Conservation (phyloP, 2,797 vertebrate genomes). For the Cyclura pinguis region DNA sequence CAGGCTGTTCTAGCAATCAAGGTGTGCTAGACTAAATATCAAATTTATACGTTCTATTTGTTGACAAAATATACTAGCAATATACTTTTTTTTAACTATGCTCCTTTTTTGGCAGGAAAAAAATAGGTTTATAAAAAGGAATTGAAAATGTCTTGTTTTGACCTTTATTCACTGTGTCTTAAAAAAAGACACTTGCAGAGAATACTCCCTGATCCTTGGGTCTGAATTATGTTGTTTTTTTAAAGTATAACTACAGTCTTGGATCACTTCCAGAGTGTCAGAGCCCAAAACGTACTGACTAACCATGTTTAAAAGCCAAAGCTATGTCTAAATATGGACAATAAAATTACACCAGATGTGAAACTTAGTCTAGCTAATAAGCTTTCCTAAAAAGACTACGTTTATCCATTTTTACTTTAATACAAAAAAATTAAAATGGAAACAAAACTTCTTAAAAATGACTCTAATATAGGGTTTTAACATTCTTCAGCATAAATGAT, state of each 20-base stretch:
- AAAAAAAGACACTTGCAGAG: constrained; percentile 36
- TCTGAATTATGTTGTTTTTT: constrained; percentile 21
- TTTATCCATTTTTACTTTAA: constrained; percentile 56
- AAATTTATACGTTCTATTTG: background rate
- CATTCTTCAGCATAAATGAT: constrained; percentile 37
- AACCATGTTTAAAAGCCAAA: constrained; percentile 46
- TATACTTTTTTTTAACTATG: background rate
- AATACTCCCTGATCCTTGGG: background rate
- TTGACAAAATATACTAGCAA: background rate
- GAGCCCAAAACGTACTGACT: background rate
- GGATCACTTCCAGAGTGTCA: constrained; percentile 27
- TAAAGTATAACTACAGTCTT: constrained; percentile 22
- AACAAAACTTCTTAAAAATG: constrained; percentile 30
- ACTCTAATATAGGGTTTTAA: constrained; percentile 19
- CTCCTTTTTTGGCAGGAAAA: background rate
- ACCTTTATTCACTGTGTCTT: constrained; percentile 28
- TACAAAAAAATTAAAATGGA: constrained; percentile 40
- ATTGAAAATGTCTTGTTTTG: background rate
- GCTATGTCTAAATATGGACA: constrained; percentile 52
- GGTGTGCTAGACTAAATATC: background rate
- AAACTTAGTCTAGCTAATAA: constrained; percentile 37
- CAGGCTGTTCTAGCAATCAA: background rate
- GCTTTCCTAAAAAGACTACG: constrained; percentile 56
- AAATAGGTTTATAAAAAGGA: constrained; percentile 23
- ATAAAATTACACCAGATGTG: constrained; percentile 35